Evolutionary conservation across 2,888 invertebrate genomes (phyloP), one percentile per base, ranked within the genome.

Genomic region (Orchesellides sinensis): DNA sequence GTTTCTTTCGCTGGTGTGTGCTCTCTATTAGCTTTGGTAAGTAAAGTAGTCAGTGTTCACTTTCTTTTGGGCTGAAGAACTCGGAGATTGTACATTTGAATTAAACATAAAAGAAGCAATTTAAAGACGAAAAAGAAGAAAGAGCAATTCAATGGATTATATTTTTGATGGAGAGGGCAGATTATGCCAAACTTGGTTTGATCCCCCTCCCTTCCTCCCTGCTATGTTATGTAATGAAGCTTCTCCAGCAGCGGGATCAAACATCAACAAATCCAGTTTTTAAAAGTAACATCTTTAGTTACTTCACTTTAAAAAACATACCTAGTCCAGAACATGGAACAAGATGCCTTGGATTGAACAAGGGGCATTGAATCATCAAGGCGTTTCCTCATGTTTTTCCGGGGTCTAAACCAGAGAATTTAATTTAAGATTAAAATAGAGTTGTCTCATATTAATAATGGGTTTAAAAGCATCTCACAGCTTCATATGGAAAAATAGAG

Each of bases 171-270:
- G 69, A 49, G 61, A 61, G 77, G 69, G 77, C 61, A 78, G 77
- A 78, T 78, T 77, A 78, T 27, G 68, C 77, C 77, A 69, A 69
- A 78, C 77, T 78, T 69, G 77, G 77, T 45, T 61, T 68, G 77
- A 61, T 68, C 69, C 61, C 19, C 59, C 68, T 78, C 77, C 68
- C 61, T 69, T 61, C 47, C 32, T 47, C 29, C 32, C 61, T 45
- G 56, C 52, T 14, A 40, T 59, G 68, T 61, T 68, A 32, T 49
- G 23, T 35, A 59, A 69, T 78, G 32, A 66, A 27, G 61, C 77
- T 69, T 68, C 69, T 61, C 49, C 77, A 61, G 77, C 69, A 66
- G 75, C 66, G 65, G 77, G 66, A 25, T 66, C 5, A 32, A 10
- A 21, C 45, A 63, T 63, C 66, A 63, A 74, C 54, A 52, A 54